Conservation (phyloP, 2,888 invertebrate genomes). For the Melikaiella ostensackeni region DNA sequence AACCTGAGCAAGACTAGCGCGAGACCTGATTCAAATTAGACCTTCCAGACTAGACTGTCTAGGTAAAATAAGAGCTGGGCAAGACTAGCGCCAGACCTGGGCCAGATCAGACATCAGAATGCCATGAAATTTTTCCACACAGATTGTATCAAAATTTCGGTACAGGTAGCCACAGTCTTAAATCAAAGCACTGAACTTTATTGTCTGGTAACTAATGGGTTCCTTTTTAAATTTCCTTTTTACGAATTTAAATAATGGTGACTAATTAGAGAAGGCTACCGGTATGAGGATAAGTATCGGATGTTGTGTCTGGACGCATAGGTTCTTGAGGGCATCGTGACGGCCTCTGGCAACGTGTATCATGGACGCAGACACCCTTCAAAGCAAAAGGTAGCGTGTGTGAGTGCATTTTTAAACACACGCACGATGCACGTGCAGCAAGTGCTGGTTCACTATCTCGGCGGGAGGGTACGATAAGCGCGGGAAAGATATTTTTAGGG, state of each 20-base stretch:
- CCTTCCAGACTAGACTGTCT: no score
- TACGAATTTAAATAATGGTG: background rate
- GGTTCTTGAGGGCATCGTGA: conserved; percentile 52
- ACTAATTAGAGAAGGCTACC: conserved; percentile 11
- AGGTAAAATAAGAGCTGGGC: no score
- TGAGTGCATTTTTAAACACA: conserved; percentile 57
- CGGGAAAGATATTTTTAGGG: conserved; percentile 65
- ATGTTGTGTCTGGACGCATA: conserved; percentile 59
- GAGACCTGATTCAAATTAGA: no score
- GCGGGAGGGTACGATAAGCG: conserved; percentile 62
- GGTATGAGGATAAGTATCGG: conserved; percentile 48
- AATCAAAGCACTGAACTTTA: no score
- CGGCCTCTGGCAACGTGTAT: conserved; percentile 60
- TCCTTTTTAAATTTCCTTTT: background rate
- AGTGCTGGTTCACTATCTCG: conserved; percentile 62
- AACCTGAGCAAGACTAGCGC: no score
- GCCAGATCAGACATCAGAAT: no score
- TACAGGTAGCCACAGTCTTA: no score
- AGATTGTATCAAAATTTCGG: no score
- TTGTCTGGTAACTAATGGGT: no score
- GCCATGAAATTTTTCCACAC: no score
- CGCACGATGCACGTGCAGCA: conserved; percentile 64
- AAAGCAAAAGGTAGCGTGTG: conserved; percentile 53
- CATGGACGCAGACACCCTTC: conserved; percentile 71
- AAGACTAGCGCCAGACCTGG: no score